A percentile compares a stretch with the other conserved stretches of the same genome.
phyloP scores from a whole-genome alignment of 2,113 vertebrate genomes.

The Cololabis saira region DNA sequence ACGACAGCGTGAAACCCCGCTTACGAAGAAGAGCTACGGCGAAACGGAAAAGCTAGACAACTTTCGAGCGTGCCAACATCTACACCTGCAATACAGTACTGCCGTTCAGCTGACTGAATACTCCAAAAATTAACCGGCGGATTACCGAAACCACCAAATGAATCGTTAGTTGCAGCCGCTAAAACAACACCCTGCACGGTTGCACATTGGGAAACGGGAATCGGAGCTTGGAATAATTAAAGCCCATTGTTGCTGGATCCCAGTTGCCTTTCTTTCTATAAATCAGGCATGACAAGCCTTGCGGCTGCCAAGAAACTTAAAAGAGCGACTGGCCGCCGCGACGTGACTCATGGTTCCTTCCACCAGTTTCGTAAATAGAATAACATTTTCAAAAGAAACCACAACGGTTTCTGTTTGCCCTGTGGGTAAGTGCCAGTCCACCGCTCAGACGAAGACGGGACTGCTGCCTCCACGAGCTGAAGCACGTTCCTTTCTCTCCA shows the following conservation, averaged over 20 bases:
- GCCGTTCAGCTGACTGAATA: no score
- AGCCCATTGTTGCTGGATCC: slow-evolving; percentile 1
- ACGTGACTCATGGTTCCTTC: slow-evolving; percentile 65
- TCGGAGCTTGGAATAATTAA: slow-evolving; percentile 3
- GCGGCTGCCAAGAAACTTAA: slow-evolving; percentile 36
- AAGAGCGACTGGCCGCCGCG: slow-evolving; percentile 53
- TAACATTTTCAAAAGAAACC: slow-evolving; percentile 63
- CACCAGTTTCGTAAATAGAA: slow-evolving; percentile 60
- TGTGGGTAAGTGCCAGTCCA: slow-evolving; percentile 54
- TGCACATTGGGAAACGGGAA: background rate
- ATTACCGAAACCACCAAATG: no score
- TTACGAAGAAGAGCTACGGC: no score
- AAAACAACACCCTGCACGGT: background rate
- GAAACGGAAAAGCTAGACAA: no score
- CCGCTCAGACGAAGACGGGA: slow-evolving; percentile 49
- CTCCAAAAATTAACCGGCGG: no score
- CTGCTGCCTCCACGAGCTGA: slow-evolving; percentile 41
- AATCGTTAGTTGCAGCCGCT: background rate
- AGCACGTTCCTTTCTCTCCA: slow-evolving; percentile 38
- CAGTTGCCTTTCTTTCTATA: slow-evolving; percentile 13
- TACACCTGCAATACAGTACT: no score
- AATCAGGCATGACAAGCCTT: slow-evolving; percentile 41
- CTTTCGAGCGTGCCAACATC: no score
- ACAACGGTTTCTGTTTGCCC: slow-evolving; percentile 64
- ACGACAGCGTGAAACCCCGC: no score